Base-by-base conservation (phyloP, 2,113 vertebrate genomes). In the Apaloderma vittatum region DNA sequence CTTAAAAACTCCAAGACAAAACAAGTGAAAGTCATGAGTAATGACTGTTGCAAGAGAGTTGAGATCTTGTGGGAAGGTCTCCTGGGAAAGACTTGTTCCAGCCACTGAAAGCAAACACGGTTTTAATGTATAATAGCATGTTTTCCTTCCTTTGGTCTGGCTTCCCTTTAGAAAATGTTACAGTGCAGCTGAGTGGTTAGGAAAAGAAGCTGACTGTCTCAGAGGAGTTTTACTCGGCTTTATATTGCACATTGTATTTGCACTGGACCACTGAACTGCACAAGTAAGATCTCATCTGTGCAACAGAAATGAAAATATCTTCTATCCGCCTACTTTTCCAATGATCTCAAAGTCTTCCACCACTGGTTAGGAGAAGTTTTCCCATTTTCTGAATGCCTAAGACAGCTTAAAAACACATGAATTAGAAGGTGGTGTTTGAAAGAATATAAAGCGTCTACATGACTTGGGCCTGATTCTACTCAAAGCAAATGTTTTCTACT, bases 1-100 rank as follows among this genome's bases (percentile, higher is more conserved):
- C 26, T 93, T 82, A 70, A 59, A 84, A 91, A 86, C 79, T 90
- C 70, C 45, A 88, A 84, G 62, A 85, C 34, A 84, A 86, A 59
- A 29, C 79, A 86, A 93, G 54, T 57, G 52, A 90, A 96, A 94
- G 30, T 73, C 61, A 36, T 71, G 55, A 93, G n/a, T 86, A 66
- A 49, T 79, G 27, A 73, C 32, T 21, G 14, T 75, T 94, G 17
- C 48, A 83, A 58, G 49, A 72, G 22, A 90, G 55, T 85, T 82
- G 34, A 91, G 20, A 80, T 48, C 51, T 89, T 94, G 68, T 71
- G 68, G 63, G 40, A 83, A 86, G 14, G 37, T 78, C 94, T 88
- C 72, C 58, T 86, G 92, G 82, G 91, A 86, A 91, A 67, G 20
- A 43, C 67, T 79, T 87, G 61, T 88, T 91, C 88, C 81, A 88